Evolutionary conservation across 2,888 invertebrate genomes (phyloP), one percentile per base, ranked within the genome.

Genomic region (Eupithecia subfuscata): DNA sequence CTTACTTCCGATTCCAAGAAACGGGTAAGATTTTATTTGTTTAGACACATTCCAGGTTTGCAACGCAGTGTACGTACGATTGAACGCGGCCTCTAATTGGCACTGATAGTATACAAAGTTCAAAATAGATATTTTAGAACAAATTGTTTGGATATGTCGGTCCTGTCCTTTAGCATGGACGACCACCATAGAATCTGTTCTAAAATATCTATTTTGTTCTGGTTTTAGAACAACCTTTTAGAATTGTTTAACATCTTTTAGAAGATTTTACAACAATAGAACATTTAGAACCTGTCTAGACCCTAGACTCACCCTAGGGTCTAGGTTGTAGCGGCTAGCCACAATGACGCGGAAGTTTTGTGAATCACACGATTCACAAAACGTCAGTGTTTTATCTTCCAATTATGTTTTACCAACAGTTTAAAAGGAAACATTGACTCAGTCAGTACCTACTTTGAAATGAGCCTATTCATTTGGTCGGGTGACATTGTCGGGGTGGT

Each of bases 1-100:
- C 96, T 98, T 83, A 97, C 97, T 89, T 97, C 98, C 76, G 97
- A 98, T 93, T 96, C 97, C 85, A 97, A 97, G 90, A 97, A 97
- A 89, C 97, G 97, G 97, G 98, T 98, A 94, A 83, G 81, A 56
- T 65, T 67, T 67, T 60, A 60, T 22, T 12, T 12, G 4, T 22
- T 22, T 22, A 11, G 52, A 56, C 80, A 80, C 70, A 65, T 91
- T 91, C 56, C 91, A 97, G 97, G 98, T 98, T 82, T 98, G 98
- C 94, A 98, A 98, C 91, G 98, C 98, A 1, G 98, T 98, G 79
- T 98, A 98, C 94, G 97, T 98, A 75, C 95, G 98, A 77, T 95
- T 98, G 45, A 95, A 98, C 98, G 71, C 98, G 98, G 91, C 98
- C 98, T 8, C 40, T 11, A 40, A 95, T 98, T 78, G 98, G 98